Evolutionary conservation across 2,797 vertebrate genomes (phyloP), one percentile per base, ranked within the genome.

Genomic region (Heterohyrax brucei): DNA sequence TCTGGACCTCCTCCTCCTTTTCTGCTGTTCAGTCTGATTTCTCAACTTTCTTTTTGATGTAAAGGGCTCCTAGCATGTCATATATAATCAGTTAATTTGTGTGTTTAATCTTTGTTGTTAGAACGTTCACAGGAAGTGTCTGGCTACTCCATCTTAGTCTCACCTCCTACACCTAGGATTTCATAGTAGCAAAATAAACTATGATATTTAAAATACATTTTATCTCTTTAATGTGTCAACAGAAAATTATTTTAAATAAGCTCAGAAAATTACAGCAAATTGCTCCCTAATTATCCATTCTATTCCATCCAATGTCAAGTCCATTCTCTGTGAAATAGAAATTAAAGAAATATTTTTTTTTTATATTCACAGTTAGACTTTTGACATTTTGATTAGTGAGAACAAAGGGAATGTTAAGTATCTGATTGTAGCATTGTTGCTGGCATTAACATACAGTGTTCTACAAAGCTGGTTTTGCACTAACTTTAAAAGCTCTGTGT

Each of bases 151-250:
- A 39, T 39, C 39, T 39, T 39, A 39, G 39, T 39, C 39, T 39
- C 39, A 39, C 39, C 39, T 39, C 39, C 39, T 39, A 39, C 39
- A 39, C 3, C 12, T 16, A 84, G 10, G 2, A 70, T 95, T 87
- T 44, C 80, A 26, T 79, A 44, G 56, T 80, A 79, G 16, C 28
- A 95, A 87, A 83, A 44, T 85, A 86, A 92, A 93, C 48, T 53
- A 73, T 0, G 33, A 3, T 39, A 76, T 73, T 93, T 78, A 83
- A 70, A 83, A n/a, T 75, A 73, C 61, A 33, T 80, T 76, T 68
- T 76, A n/a, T 8, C 33, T 26, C 24, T 14, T 91, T 76, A 68
- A 66, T 59, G 3, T 62, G 2, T 7, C n/a, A 89, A 39, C 53
- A 1, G 4, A 79, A 93, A 72, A n/a, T 77, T 79, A 3, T 64